phyloP scores from a whole-genome alignment of 2,888 invertebrate species.

The Rhabditoides inermis region DNA sequence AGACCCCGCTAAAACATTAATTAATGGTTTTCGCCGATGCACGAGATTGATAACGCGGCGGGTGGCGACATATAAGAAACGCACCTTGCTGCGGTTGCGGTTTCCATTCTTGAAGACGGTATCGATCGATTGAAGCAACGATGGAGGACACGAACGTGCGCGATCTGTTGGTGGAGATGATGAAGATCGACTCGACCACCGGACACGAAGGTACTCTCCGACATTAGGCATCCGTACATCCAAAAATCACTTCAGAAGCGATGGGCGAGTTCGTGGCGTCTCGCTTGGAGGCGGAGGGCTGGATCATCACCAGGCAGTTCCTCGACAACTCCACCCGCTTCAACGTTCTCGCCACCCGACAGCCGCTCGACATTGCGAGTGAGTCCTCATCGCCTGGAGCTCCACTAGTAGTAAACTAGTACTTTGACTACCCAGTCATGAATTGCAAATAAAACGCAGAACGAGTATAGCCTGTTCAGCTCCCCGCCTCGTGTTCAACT shows the following conservation, averaged over 20 bases:
- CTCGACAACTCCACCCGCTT: slow-evolving; percentile 18
- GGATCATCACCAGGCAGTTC: slow-evolving; percentile 24
- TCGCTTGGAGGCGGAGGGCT: slow-evolving; percentile 25
- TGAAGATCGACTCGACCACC: slow-evolving; percentile 36
- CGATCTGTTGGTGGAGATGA: no score
- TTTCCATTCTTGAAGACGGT: no score
- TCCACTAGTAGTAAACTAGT: background rate
- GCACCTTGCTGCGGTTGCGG: no score
- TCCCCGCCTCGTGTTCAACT: slow-evolving; percentile 39
- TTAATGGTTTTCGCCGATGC: no score
- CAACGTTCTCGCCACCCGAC: slow-evolving; percentile 31
- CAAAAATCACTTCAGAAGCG: slow-evolving; percentile 13
- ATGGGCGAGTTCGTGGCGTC: slow-evolving; percentile 22
- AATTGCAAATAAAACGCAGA: background rate
- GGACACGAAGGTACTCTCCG: slow-evolving; percentile 29
- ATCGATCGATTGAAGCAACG: no score
- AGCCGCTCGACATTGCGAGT: background rate
- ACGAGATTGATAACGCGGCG: no score
- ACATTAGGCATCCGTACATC: slow-evolving; percentile 1
- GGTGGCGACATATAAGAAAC: no score
- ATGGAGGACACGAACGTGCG: no score
- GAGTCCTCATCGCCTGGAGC: slow-evolving; percentile 1
- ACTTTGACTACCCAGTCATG: background rate
- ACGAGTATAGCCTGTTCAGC: slow-evolving; percentile 10
- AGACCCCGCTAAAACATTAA: no score